phyloP scores from a whole-genome alignment of 2,797 vertebrate species.

The Hemitrygon akajei region DNA sequence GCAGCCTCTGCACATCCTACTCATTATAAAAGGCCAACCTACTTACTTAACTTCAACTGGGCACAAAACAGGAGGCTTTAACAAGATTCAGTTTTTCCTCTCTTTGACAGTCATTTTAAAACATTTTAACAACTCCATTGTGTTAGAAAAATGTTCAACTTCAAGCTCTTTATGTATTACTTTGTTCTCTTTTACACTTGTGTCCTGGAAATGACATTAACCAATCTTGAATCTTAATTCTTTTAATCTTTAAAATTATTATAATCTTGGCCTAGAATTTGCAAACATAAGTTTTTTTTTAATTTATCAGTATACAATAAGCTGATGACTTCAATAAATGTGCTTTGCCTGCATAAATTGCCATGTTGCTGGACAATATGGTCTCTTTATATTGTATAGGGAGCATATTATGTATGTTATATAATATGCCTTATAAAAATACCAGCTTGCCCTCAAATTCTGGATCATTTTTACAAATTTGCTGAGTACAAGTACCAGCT shows the following conservation, averaged over 20 bases:
- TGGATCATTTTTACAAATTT: background rate
- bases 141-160: background rate
- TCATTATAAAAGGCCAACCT: background rate
- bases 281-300: background rate
- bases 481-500: background rate
- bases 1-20: background rate
- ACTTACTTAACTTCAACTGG: background rate
- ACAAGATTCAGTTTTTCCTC: background rate
- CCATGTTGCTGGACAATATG: background rate
- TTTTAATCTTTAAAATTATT: no score
- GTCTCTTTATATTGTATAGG: background rate
- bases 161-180: background rate
- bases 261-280: background rate
- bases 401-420: no score
- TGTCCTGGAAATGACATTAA: no score
- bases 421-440: background rate
- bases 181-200: no score
- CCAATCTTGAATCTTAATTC: no score
- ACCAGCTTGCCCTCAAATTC: background rate
- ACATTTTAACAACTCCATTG: conserved; percentile 15
- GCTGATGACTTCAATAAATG: background rate
- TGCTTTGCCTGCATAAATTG: background rate
- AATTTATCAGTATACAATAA: background rate
- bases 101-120: background rate
- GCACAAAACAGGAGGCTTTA: background rate